Evolutionary conservation across 2,888 invertebrate genomes (phyloP).

Genomic region (Lymantria dispar): DNA sequence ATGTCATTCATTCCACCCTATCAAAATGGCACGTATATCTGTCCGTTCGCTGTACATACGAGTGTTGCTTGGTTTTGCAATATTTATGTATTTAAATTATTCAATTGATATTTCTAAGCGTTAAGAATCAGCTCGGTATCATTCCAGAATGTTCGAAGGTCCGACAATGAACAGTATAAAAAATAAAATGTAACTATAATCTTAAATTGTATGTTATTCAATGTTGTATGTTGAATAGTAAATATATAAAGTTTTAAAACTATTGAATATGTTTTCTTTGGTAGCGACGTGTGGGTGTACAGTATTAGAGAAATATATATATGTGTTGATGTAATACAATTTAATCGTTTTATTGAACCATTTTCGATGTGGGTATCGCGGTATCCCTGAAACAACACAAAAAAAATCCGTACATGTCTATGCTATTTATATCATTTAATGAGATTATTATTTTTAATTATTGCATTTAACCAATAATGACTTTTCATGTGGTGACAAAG

Average conservation of each 20-base stretch:
- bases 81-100: conserved; percentile 34
- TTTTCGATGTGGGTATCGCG: conserved; percentile 28
- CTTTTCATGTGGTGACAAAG: too few relatives aligned
- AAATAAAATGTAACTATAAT: conserved; percentile 45
- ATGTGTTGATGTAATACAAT: conserved; percentile 54
- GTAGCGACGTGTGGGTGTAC: conserved; percentile 58
- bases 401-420: too few relatives aligned
- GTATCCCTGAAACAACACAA: conserved; percentile 39
- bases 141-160: conserved; percentile 68
- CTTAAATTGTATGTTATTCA: conserved; percentile 68
- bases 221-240: conserved; percentile 76
- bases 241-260: conserved; percentile 69
- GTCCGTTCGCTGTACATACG: conserved; percentile 55
- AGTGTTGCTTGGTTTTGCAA: conserved; percentile 43
- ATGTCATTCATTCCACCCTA: conserved; percentile 6
- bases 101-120: conserved; percentile 32
- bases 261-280: conserved; percentile 61
- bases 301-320: conserved; percentile 78
- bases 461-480: too few relatives aligned
- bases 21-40: conserved; percentile 29
- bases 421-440: too few relatives aligned
- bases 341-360: conserved; percentile 44
- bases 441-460: too few relatives aligned
- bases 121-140: conserved; percentile 72
- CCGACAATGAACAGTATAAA: conserved; percentile 51